These are phyloP conservation scores for Deroplatys truncata DNA, from an alignment of 2,888 invertebrate genomes.

Conservation along the genomic window DNA sequence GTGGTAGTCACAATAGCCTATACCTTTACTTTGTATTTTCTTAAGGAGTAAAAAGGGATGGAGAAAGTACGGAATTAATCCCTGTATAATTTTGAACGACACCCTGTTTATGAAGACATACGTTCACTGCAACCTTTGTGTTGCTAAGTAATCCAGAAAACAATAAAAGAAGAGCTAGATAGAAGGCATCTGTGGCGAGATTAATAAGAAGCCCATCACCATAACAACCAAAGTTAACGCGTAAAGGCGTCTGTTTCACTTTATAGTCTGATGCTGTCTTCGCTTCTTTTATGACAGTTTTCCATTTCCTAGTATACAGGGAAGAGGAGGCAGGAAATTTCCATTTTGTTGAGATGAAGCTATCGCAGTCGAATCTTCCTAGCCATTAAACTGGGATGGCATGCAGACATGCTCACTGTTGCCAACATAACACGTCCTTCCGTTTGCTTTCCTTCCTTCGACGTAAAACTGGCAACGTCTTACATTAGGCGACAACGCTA, in stretches of 20 bases:
- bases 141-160: too few species aligned
- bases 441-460: neutral
- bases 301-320: neutral
- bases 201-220: neutral
- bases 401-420: neutral
- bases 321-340: neutral
- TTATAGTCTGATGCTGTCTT: neutral
- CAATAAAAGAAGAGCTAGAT: neutral
- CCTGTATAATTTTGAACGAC: too few species aligned
- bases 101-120: too few species aligned
- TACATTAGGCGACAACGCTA: too few species aligned
- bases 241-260: neutral
- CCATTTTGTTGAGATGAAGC: neutral
- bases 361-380: neutral
- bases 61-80: too few species aligned
- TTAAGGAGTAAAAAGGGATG: too few species aligned
- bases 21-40: too few species aligned
- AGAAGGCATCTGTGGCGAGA: neutral
- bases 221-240: neutral
- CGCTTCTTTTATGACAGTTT: neutral
- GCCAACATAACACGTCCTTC: neutral
- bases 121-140: too few species aligned
- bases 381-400: neutral
- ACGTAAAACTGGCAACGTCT: neutral
- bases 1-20: too few species aligned